Conservation (phyloP, 2,113 vertebrate genomes). For the Passer montanus region DNA sequence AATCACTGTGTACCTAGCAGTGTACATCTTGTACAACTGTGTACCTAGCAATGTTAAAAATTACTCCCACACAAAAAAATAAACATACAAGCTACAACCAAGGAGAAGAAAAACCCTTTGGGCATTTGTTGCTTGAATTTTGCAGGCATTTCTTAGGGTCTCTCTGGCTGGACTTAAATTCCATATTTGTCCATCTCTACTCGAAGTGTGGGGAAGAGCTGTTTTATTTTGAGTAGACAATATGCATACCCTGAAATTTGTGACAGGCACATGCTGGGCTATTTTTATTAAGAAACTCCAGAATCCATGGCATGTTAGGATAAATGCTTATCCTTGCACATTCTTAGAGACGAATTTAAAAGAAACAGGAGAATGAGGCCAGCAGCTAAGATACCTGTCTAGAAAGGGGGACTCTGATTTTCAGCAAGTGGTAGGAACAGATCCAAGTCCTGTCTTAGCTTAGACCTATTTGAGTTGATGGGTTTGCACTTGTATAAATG, state of each 20-base stretch:
- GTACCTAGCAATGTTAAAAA: neutral
- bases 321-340: slow-evolving; percentile 51
- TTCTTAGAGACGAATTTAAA: slow-evolving; percentile 24
- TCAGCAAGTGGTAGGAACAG: slow-evolving; percentile 8
- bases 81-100: neutral
- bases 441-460: neutral
- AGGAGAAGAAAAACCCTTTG: neutral
- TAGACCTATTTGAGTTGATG: neutral
- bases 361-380: neutral
- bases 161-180: neutral
- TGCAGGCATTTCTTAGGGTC: neutral
- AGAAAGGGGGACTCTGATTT: neutral
- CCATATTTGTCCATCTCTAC: neutral
- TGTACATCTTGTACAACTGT: neutral
- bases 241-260: slow-evolving; percentile 6
- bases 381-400: neutral
- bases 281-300: slow-evolving; percentile 60
- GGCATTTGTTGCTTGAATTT: neutral
- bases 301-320: slow-evolving; percentile 16
- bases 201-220: neutral
- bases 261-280: slow-evolving; percentile 36
- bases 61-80: neutral
- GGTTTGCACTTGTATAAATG: neutral
- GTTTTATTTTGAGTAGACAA: slow-evolving; percentile 10
- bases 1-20: neutral